A percentile compares a stretch with the other conserved stretches of the same genome.
Evolutionary conservation across 2,888 invertebrate species (phyloP).

Genomic region (Leucania comma): DNA sequence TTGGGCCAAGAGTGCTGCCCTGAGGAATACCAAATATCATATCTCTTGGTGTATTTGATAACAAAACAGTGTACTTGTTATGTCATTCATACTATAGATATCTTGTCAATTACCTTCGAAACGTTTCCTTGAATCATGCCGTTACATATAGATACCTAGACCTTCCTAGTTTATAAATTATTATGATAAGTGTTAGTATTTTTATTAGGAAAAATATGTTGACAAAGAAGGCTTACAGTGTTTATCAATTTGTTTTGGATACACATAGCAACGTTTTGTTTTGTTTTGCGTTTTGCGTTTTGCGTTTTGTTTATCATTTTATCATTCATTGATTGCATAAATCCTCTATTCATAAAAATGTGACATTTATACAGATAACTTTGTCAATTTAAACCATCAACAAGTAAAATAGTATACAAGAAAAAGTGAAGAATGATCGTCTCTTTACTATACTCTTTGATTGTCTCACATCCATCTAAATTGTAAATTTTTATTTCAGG

Average conservation of each 20-base stretch:
- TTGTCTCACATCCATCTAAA: background rate
- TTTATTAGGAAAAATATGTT: background rate
- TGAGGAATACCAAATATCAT: too few relatives aligned
- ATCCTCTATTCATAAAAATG: background rate
- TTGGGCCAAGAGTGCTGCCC: too few relatives aligned
- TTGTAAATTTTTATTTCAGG: constrained; percentile 68
- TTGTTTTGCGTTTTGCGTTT: background rate
- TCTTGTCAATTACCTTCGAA: constrained; percentile 28
- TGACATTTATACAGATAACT: constrained; percentile 8
- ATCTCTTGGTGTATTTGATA: constrained; percentile 27
- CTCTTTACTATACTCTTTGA: too few relatives aligned
- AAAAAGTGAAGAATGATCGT: background rate
- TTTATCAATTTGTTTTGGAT: constrained; percentile 2
- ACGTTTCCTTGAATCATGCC: constrained; percentile 14
- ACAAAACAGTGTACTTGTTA: constrained; percentile 17
- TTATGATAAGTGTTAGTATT: constrained; percentile 6
- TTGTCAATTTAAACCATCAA: constrained; percentile 3
- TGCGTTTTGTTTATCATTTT: background rate
- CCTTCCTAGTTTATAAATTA: background rate
- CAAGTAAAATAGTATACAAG: background rate
- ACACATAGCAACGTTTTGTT: background rate
- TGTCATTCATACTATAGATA: constrained; percentile 25
- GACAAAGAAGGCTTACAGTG: background rate
- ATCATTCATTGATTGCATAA: background rate
- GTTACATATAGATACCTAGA: background rate